These are phyloP conservation scores for Meloidogyne chitwoodi DNA, from an alignment of 1,140 invertebrate species.

Conservation along the genomic window DNA sequence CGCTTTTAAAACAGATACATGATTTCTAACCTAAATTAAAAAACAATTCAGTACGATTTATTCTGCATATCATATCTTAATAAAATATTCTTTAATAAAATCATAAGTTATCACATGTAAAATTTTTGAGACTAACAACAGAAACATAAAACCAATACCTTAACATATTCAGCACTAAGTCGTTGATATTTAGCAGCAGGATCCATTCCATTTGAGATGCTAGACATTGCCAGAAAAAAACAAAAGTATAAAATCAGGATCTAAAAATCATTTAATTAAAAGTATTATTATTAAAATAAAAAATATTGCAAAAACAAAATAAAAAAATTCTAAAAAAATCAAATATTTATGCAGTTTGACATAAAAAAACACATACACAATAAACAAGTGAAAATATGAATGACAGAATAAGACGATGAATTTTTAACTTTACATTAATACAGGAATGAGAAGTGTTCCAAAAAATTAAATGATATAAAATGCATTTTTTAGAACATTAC, in stretches of 20 bases:
- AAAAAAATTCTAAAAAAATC: not conserved
- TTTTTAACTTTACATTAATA: no score
- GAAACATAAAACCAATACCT: slow-evolving; percentile 7
- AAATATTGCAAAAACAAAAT: not conserved
- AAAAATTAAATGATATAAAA: no score
- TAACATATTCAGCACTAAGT: slow-evolving; percentile 37
- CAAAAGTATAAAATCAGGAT: not conserved
- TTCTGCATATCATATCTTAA: no score
- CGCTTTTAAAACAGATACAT: slow-evolving; percentile 37
- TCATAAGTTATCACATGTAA: not conserved
- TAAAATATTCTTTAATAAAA: no score
- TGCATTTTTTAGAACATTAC: no score
- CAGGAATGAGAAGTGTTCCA: no score
- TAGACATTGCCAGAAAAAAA: slow-evolving; percentile 26
- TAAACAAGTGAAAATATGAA: slow-evolving; percentile 6
- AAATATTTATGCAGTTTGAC: not conserved
- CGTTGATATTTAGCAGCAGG: slow-evolving; percentile 39
- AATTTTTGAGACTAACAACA: not conserved
- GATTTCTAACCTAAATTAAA: slow-evolving; percentile 29
- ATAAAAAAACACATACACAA: slow-evolving; percentile 1
- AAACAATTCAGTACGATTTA: no score
- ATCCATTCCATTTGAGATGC: slow-evolving; percentile 37
- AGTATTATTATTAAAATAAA: not conserved
- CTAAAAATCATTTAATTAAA: not conserved
- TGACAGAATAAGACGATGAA: no score